Evolutionary conservation across 2,888 invertebrate species (phyloP).

Genomic region (Autographa gamma): DNA sequence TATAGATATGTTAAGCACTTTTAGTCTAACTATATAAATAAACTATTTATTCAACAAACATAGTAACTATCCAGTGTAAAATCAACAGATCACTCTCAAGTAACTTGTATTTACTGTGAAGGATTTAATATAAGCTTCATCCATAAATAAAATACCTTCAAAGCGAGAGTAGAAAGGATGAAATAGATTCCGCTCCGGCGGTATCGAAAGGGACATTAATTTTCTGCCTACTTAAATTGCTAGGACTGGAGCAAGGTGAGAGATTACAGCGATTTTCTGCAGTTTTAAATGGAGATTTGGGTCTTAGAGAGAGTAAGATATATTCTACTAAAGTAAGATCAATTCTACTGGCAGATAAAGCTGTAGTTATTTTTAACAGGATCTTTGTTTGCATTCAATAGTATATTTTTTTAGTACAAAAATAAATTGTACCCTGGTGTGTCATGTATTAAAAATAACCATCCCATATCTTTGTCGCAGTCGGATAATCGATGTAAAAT

Average conservation of each 20-base stretch:
- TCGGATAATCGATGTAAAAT: too few relatives aligned
- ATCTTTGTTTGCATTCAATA: too few relatives aligned
- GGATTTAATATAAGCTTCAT: slow-evolving; percentile 64
- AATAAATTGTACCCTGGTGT: too few relatives aligned
- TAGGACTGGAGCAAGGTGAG: slow-evolving; percentile 40
- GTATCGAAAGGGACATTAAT: slow-evolving; percentile 79
- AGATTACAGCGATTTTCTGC: slow-evolving; percentile 48
- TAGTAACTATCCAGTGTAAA: background rate
- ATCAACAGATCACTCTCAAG: slow-evolving; percentile 39
- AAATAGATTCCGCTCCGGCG: slow-evolving; percentile 73
- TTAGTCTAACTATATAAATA: background rate
- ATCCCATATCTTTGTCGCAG: too few relatives aligned
- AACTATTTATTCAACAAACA: background rate
- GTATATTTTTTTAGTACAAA: too few relatives aligned
- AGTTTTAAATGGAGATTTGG: background rate
- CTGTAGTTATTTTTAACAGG: too few relatives aligned
- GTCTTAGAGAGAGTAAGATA: too few relatives aligned
- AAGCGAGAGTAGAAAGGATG: slow-evolving; percentile 72
- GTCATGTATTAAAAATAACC: too few relatives aligned
- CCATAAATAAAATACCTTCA: slow-evolving; percentile 71
- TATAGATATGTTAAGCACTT: too few relatives aligned
- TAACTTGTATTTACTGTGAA: slow-evolving; percentile 54
- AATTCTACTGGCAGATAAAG: too few relatives aligned
- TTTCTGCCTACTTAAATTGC: slow-evolving; percentile 78
- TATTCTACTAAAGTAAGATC: too few relatives aligned